Conservation (phyloP, 2,888 invertebrate genomes). For the Cheilosia grossa region DNA sequence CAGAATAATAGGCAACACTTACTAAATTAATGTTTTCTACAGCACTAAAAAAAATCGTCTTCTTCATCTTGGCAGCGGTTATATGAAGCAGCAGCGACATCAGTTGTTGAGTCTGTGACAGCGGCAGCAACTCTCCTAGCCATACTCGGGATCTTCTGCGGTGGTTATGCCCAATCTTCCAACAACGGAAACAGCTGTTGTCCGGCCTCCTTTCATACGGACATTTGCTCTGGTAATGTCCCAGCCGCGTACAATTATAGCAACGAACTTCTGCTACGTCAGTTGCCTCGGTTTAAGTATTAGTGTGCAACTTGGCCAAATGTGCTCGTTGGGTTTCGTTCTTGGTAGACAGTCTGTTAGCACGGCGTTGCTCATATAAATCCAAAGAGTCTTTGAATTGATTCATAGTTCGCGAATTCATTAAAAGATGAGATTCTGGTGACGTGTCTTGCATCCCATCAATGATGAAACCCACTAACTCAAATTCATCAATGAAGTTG, state of each 20-base stretch:
- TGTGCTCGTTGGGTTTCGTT: slow-evolving; percentile 10
- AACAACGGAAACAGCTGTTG: slow-evolving; percentile 6
- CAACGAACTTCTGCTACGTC: slow-evolving; percentile 35
- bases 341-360: slow-evolving; percentile 8
- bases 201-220: slow-evolving; percentile 30
- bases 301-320: background rate
- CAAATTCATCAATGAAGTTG: too few relatives aligned
- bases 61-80: too few relatives aligned
- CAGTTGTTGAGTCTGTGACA: too few relatives aligned
- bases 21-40: too few relatives aligned
- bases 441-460: slow-evolving; percentile 35
- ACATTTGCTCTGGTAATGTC: slow-evolving; percentile 35
- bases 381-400: too few relatives aligned
- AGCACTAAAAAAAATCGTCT: too few relatives aligned
- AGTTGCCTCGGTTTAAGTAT: slow-evolving; percentile 5
- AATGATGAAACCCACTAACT: slow-evolving; percentile 18
- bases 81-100: too few relatives aligned
- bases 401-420: too few relatives aligned
- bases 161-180: slow-evolving; percentile 5
- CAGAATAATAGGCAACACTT: too few relatives aligned
- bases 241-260: slow-evolving; percentile 32
- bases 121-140: too few relatives aligned
- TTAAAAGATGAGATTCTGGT: slow-evolving; percentile 41
- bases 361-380: slow-evolving; percentile 13
- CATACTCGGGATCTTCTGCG: too few relatives aligned